Percentiles rank a stretch among this genome's conserved stretches.
phyloP scores from a whole-genome alignment of 2,888 invertebrate genomes.

The Phalangium opilio region DNA sequence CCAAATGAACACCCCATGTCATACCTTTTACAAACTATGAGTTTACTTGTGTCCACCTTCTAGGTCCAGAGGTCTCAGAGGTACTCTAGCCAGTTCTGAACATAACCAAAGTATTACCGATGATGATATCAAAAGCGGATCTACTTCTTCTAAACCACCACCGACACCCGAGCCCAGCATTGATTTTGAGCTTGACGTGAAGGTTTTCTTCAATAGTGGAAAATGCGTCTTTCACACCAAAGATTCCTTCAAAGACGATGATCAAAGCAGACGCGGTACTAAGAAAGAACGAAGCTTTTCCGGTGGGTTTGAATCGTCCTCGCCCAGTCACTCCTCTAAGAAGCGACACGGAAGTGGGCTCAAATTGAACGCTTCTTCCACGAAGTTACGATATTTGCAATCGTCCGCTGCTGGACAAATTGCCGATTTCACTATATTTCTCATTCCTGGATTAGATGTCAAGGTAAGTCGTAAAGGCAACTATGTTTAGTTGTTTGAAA shows the following conservation, averaged over 20 bases:
- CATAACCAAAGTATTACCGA: no score
- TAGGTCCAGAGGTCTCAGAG: no score
- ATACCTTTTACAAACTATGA: no score
- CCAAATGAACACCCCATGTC: no score
- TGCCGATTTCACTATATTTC: slow-evolving; percentile 60
- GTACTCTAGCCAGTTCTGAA: no score
- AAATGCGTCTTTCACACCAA: slow-evolving; percentile 93
- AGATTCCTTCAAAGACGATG: slow-evolving; percentile 47
- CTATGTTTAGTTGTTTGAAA: no score
- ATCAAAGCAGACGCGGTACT: slow-evolving; percentile 40
- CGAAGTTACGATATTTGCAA: slow-evolving; percentile 17
- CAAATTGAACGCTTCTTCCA: slow-evolving; percentile 18
- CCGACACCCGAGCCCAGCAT: slow-evolving; percentile 59
- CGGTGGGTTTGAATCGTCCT: slow-evolving; percentile 43
- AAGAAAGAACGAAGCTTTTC: slow-evolving; percentile 56
- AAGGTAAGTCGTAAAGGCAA: slow-evolving; percentile 46
- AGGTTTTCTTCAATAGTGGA: slow-evolving; percentile 89
- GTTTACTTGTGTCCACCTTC: no score
- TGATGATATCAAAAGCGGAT: slow-evolving; percentile 16
- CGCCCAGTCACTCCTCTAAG: slow-evolving; percentile 39
- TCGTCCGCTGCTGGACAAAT: slow-evolving; percentile 18
- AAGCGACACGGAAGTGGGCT: slow-evolving; percentile 25
- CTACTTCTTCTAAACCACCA: slow-evolving; percentile 17
- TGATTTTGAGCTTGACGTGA: slow-evolving; percentile 88
- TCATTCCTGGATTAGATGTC: slow-evolving; percentile 78